These are phyloP conservation scores for Sinhomidia bicolor DNA, from an alignment of 2,888 invertebrate species.

Conservation along the genomic window DNA sequence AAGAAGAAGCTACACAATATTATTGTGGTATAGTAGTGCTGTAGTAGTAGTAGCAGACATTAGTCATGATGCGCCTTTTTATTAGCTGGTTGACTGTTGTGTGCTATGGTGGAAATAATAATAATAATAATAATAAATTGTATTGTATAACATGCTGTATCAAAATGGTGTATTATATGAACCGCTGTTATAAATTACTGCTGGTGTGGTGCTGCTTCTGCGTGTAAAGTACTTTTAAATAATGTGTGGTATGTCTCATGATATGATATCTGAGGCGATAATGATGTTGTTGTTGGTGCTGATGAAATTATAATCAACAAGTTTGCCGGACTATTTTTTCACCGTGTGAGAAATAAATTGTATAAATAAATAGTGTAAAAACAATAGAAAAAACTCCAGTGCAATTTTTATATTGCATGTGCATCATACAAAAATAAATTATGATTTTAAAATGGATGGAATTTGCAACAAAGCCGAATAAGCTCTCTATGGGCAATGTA, in stretches of 20 bases:
- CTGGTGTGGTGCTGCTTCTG: too few relatives aligned
- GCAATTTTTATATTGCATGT: too few relatives aligned
- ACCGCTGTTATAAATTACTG: background rate
- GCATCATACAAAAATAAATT: too few relatives aligned
- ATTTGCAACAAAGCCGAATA: background rate
- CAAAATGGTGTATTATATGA: background rate
- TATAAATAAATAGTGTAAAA: background rate
- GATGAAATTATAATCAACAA: conserved; percentile 54
- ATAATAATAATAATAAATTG: background rate
- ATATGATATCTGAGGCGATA: conserved; percentile 38
- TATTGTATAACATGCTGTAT: background rate
- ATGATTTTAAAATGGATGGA: background rate
- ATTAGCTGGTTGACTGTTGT: background rate
- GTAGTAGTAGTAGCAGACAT: too few relatives aligned
- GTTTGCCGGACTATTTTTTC: conserved; percentile 22
- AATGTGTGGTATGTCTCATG: background rate
- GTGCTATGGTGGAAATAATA: background rate
- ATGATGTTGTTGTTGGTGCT: conserved; percentile 56
- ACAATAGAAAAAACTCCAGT: too few relatives aligned
- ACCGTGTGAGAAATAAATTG: background rate
- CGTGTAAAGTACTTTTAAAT: background rate
- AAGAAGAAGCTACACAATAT: too few relatives aligned
- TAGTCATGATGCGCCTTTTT: conserved; percentile 15
- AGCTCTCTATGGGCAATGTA: background rate
- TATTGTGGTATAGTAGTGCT: too few relatives aligned